phyloP scores from a whole-genome alignment of 2,113 vertebrate species.

The Eclectus roratus region DNA sequence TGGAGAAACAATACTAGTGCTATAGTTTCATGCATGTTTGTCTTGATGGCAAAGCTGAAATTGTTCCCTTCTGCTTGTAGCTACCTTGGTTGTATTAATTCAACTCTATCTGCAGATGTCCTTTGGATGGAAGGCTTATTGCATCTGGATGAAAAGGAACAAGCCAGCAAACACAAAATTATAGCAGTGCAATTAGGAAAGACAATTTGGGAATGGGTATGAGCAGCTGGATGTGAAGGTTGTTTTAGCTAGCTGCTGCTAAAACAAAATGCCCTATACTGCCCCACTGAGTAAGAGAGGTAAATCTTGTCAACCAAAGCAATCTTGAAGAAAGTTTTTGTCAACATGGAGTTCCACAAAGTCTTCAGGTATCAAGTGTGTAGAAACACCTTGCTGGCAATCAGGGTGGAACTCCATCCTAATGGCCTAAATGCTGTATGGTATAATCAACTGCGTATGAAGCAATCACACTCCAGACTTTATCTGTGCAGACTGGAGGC shows the following conservation, averaged over 20 bases:
- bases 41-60: background rate
- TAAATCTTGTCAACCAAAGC: background rate
- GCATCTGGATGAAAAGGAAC: background rate
- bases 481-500: background rate
- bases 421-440: background rate
- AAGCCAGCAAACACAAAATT: background rate
- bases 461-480: accelerated
- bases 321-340: background rate
- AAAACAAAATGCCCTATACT: background rate
- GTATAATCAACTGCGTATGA: background rate
- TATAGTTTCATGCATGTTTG: background rate
- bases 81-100: background rate
- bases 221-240: background rate
- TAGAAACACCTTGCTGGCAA: background rate
- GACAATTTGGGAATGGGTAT: background rate
- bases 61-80: background rate
- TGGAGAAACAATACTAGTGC: background rate
- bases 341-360: background rate
- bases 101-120: background rate
- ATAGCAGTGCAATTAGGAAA: background rate
- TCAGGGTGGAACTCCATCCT: background rate
- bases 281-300: background rate
- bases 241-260: background rate
- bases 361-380: background rate
- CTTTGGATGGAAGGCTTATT: background rate